phyloP scores from a whole-genome alignment of 2,797 vertebrate genomes.

The Cheirogaleus major region DNA sequence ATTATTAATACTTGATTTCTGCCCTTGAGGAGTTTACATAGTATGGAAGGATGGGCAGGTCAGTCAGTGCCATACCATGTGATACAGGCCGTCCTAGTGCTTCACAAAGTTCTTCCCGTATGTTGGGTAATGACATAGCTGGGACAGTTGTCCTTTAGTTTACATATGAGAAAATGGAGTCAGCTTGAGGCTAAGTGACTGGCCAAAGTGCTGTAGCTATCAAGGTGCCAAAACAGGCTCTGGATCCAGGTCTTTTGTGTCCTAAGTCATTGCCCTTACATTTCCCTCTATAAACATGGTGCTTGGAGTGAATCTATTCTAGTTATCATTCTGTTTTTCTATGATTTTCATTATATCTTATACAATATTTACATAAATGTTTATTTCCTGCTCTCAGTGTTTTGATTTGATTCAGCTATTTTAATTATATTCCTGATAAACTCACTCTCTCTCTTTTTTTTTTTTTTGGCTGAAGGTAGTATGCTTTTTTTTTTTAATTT shows the following conservation, averaged over 20 bases:
- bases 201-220: background rate
- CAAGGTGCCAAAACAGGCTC: background rate
- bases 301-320: background rate
- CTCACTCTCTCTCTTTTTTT: background rate
- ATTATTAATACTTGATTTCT: constrained; percentile 3
- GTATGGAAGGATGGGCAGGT: background rate
- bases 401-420: constrained; percentile 20
- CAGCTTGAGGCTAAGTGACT: background rate
- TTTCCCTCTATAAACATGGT: background rate
- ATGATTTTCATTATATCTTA: background rate
- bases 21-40: background rate
- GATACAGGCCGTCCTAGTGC: background rate
- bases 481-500: background rate
- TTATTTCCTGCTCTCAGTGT: background rate
- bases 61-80: background rate
- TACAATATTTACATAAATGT: background rate
- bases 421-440: background rate
- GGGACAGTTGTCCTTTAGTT: background rate
- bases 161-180: background rate
- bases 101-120: background rate
- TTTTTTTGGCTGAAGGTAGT: background rate
- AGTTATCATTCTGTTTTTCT: background rate
- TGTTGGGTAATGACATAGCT: background rate
- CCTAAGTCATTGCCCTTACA: background rate
- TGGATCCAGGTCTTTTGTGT: background rate